A percentile compares a stretch with the other conserved stretches of the same genome.
These are phyloP conservation scores for Lasius fuliginosus DNA, from an alignment of 2,888 invertebrate genomes.

Conservation along the genomic window DNA sequence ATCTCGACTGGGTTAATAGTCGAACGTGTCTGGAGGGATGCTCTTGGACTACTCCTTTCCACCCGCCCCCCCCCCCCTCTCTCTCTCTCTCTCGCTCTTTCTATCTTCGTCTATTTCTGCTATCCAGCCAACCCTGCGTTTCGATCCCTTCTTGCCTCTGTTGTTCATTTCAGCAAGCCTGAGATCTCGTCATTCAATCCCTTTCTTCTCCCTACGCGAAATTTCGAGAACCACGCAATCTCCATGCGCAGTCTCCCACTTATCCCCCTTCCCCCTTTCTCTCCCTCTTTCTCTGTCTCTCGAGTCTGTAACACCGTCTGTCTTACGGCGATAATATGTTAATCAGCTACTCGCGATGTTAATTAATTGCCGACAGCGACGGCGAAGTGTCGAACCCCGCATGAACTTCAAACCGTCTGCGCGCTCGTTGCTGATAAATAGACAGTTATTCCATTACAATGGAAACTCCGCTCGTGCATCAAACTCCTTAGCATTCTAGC, in stretches of 20 bases:
- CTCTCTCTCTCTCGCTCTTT: slow-evolving; percentile 6
- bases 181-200: slow-evolving; percentile 66
- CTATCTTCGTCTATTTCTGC: slow-evolving; percentile 1
- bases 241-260: slow-evolving; percentile 31
- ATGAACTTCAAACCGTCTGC: slow-evolving; percentile 65
- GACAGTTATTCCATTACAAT: slow-evolving; percentile 55
- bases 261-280: not conserved
- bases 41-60: slow-evolving; percentile 65
- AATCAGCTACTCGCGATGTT: slow-evolving; percentile 80
- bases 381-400: slow-evolving; percentile 73
- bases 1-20: slow-evolving; percentile 81
- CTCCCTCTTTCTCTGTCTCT: slow-evolving; percentile 3
- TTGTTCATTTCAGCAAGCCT: slow-evolving; percentile 71
- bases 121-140: slow-evolving; percentile 21
- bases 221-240: slow-evolving; percentile 38
- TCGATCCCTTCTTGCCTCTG: slow-evolving; percentile 41
- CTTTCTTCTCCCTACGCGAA: slow-evolving; percentile 59
- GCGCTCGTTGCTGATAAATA: slow-evolving; percentile 49
- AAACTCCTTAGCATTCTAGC: slow-evolving; percentile 28
- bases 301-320: slow-evolving; percentile 66
- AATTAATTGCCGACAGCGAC: slow-evolving; percentile 78
- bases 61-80: not conserved
- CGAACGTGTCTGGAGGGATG: slow-evolving; percentile 78
- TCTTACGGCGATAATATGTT: slow-evolving; percentile 82
- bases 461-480: slow-evolving; percentile 41